These are phyloP conservation scores for Pogona vitticeps DNA, from an alignment of 2,113 vertebrate genomes.

Conservation along the genomic window DNA sequence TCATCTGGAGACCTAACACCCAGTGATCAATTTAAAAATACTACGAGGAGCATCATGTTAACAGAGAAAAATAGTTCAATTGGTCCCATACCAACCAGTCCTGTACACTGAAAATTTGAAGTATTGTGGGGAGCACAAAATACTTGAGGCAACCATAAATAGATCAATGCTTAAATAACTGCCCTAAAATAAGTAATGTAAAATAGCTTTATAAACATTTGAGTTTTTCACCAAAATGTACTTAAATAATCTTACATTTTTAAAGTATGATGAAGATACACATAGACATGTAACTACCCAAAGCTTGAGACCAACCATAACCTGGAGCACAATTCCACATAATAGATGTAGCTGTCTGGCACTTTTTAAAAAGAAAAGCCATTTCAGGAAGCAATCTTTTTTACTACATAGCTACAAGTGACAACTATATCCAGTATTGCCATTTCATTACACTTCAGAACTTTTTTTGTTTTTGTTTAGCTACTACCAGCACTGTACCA, in stretches of 20 bases:
- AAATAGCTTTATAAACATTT: neutral
- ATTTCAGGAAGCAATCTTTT: neutral
- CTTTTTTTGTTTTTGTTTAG: neutral
- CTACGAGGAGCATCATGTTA: rapidly evolving
- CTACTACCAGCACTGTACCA: neutral
- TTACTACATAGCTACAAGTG: neutral
- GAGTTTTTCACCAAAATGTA: neutral
- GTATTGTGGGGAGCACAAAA: too few relatives aligned
- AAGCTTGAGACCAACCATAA: neutral
- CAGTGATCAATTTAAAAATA: neutral
- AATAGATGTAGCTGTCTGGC: neutral
- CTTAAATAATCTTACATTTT: neutral
- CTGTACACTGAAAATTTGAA: neutral
- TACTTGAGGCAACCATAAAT: neutral
- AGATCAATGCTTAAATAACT: neutral
- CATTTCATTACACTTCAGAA: neutral
- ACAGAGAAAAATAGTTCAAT: neutral
- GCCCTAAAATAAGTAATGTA: neutral
- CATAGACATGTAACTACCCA: neutral
- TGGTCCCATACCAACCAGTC: neutral
- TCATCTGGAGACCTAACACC: neutral
- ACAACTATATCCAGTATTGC: neutral
- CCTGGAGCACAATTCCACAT: neutral
- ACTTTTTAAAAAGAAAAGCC: neutral
- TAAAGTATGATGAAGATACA: neutral